Conservation (phyloP, 2,888 invertebrate genomes). For the Ecliptopera silaceata region DNA sequence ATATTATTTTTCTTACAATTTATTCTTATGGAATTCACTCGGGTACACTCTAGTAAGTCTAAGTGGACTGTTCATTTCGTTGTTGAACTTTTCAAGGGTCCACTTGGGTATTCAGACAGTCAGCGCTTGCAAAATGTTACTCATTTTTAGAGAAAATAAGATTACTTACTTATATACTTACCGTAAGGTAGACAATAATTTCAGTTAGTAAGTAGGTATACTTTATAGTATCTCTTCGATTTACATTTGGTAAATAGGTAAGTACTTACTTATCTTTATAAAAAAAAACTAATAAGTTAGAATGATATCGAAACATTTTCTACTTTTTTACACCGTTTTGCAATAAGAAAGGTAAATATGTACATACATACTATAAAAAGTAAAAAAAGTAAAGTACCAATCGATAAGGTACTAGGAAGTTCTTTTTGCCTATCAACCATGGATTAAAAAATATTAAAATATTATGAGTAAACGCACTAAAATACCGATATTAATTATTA, state of each 20-base stretch:
- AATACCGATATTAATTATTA: not conserved
- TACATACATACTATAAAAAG: too few species aligned
- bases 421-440: too few species aligned
- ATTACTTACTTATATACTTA: constrained; percentile 10
- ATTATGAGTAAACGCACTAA: not conserved
- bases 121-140: constrained; percentile 50
- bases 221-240: too few species aligned
- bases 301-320: too few species aligned
- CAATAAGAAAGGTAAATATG: too few species aligned
- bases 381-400: too few species aligned
- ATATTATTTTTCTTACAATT: constrained; percentile 29
- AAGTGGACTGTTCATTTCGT: constrained; percentile 77
- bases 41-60: constrained; percentile 69
- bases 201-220: too few species aligned
- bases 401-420: too few species aligned
- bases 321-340: too few species aligned
- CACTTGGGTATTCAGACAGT: constrained; percentile 47
- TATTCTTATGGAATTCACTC: constrained; percentile 36
- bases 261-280: not conserved
- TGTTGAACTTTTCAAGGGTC: constrained; percentile 55
- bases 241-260: too few species aligned
- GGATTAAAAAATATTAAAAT: not conserved
- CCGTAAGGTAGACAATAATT: not conserved
- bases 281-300: too few species aligned
- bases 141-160: constrained; percentile 32